phyloP scores from a whole-genome alignment of 2,888 invertebrate species.

The Hydroisotoma schaefferi region DNA sequence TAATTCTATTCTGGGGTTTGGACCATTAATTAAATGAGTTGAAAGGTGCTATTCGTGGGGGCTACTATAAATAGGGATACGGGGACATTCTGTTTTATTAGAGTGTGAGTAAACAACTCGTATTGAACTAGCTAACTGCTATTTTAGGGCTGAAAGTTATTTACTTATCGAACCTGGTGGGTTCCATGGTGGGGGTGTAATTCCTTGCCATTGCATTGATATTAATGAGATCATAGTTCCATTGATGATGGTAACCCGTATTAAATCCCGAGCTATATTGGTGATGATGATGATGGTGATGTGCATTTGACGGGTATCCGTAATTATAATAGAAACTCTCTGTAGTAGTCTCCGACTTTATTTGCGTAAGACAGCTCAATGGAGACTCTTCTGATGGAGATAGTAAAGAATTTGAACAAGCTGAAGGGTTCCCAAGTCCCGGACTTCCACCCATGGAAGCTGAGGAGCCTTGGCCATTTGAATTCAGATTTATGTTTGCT shows the following conservation, averaged over 20 bases:
- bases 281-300: slow-evolving; percentile 15
- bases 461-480: not conserved
- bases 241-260: slow-evolving; percentile 1
- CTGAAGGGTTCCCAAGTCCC: not conserved
- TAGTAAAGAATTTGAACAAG: slow-evolving; percentile 2
- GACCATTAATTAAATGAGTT: too few relatives aligned
- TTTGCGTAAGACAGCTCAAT: slow-evolving; percentile 27
- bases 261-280: not conserved
- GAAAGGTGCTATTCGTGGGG: too few relatives aligned
- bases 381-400: slow-evolving; percentile 18
- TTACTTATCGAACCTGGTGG: slow-evolving; percentile 13
- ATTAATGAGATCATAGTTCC: slow-evolving; percentile 15
- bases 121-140: too few relatives aligned
- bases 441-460: slow-evolving; percentile 3
- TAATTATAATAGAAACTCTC: slow-evolving; percentile 39
- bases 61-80: too few relatives aligned
- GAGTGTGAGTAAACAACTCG: too few relatives aligned
- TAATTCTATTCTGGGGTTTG: too few relatives aligned
- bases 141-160: too few relatives aligned
- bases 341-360: slow-evolving; percentile 20
- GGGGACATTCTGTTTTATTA: too few relatives aligned
- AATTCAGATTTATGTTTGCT: not conserved
- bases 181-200: slow-evolving; percentile 12
- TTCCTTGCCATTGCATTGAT: slow-evolving; percentile 6
- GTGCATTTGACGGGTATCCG: slow-evolving; percentile 9